Conservation (phyloP, 1,140 invertebrate genomes). For the Cotesia vestalis region DNA sequence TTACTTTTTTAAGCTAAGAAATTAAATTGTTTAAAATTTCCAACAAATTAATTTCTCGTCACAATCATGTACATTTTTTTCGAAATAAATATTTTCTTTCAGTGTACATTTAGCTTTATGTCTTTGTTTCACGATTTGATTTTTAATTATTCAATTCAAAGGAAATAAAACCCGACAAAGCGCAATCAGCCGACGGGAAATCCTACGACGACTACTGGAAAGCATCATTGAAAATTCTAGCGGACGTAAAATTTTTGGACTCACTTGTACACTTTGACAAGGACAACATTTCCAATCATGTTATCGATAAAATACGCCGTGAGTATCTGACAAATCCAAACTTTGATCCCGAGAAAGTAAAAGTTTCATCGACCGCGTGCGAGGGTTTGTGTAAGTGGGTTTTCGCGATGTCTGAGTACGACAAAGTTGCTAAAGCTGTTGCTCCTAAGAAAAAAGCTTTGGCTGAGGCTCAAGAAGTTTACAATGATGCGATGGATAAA, state of each 20-base stretch:
- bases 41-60: no score
- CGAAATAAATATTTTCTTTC: no score
- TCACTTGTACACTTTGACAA: slow-evolving; percentile 89
- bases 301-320: slow-evolving; percentile 87
- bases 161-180: slow-evolving; percentile 85
- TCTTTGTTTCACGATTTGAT: neutral
- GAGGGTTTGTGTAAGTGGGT: slow-evolving; percentile 91
- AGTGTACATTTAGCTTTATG: neutral
- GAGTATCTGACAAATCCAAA: slow-evolving; percentile 83
- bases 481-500: slow-evolving; percentile 73
- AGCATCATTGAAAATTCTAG: slow-evolving; percentile 87
- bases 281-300: slow-evolving; percentile 84
- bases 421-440: slow-evolving; percentile 89
- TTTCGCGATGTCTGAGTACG: slow-evolving; percentile 91
- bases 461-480: slow-evolving; percentile 78
- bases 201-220: slow-evolving; percentile 92
- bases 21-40: no score
- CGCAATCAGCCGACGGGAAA: slow-evolving; percentile 77
- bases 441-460: slow-evolving; percentile 85
- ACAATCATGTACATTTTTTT: no score
- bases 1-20: no score
- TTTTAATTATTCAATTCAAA: slow-evolving; percentile 47
- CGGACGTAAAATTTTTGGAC: slow-evolving; percentile 91
- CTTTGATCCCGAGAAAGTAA: slow-evolving; percentile 93
- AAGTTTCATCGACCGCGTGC: slow-evolving; percentile 78